Base-by-base conservation (phyloP, 2,797 vertebrate genomes). In the Platalea minor region DNA sequence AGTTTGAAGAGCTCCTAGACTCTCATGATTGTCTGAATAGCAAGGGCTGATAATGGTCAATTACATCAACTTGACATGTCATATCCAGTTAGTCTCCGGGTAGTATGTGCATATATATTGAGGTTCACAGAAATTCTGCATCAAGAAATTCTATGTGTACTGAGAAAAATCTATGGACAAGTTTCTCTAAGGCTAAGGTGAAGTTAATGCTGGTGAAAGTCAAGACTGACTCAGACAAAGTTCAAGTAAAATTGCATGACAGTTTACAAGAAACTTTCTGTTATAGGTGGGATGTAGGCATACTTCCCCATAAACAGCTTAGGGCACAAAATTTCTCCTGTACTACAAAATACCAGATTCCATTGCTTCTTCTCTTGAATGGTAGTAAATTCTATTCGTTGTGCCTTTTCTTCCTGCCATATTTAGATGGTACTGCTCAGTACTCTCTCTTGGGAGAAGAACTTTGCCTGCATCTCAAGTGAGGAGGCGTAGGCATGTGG, bases 401-500 rank as follows among this genome's bases (percentile, higher is more conserved):
- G 8, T 33, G 10, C 10, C 17, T 69, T 94, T 92, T 82, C 35
- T 82, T 93, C 13, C 10, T 93, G 33, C 1, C 39, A 59, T 9
- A 7, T 48, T 63, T 63, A 70, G n/a, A 59, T 43, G 37, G 60
- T 43, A 15, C 9, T 83, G 10, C 15, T 70, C 31, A 41, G 18
- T 37, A 72, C 1, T 1, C 5, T 80, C 5, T 61, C 13, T 7
- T 48, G n/a, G 5, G 21, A 83, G 9, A 85, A 83, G 25, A 85
- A 4, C 10, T 93, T 69, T 88, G 18, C 26, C 33, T 68, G 13
- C 28, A 60, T 80, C 31, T 74, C 76, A 64, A 7, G 12, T 45
- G 35, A 74, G 35, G 10, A 83, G 4, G 4, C 1, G 2, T 29
- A 26, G 43, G 6, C 26, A 23, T 39, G 19, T 1, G 1, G 7